Base-by-base conservation (phyloP, 2,888 invertebrate genomes). In the Lepidonotus clava region DNA sequence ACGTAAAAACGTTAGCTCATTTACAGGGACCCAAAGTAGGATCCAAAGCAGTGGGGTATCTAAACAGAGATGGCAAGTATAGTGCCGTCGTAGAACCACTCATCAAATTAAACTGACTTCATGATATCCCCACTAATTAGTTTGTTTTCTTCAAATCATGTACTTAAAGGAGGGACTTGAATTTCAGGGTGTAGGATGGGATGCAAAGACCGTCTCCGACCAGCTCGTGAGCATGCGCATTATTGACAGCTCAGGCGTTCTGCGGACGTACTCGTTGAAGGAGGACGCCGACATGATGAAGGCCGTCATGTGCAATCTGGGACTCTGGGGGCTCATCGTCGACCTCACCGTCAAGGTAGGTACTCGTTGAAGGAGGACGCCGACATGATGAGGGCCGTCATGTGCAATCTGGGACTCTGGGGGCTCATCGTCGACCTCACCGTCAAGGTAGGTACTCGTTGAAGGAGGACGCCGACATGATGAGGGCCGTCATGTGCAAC, bases 201-300 rank as follows among this genome's bases (percentile, higher is more conserved):
- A 66, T 41, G 34, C n/a, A 4, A 34, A 85, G 24, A 41, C 67
- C 6, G 32, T 85, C 14, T 71, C 85, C 0, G 85, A 85, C 34
- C 24, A 41, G n/a, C 32, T 85, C 5, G 85, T 67, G 2, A 67
- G 46, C 32, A 85, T 85, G 85, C 85, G 85, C 5, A 67, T 85
- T 2, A 34, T 85, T 2, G 85, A 85, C 67, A 67, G 67, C n/a
- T 38, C 36, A 40, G 85, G 85, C 11, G 85, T 38, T 0, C 28
- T 67, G 85, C 2, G 85, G n/a, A 46, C 38, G 6, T 85, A 85
- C 85, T 56, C 41, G 18, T 6, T 85, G 41, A 41, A 66, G 40
- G 85, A 85, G n/a, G 85, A 85, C 41, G n/a, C 14, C 8, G 67
- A 85, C 61, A 85, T 85, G 85, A 85, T 85, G 85, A 21, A 40